Evolutionary conservation across 2,113 vertebrate species (phyloP).

Genomic region (Lampris megalopsis): DNA sequence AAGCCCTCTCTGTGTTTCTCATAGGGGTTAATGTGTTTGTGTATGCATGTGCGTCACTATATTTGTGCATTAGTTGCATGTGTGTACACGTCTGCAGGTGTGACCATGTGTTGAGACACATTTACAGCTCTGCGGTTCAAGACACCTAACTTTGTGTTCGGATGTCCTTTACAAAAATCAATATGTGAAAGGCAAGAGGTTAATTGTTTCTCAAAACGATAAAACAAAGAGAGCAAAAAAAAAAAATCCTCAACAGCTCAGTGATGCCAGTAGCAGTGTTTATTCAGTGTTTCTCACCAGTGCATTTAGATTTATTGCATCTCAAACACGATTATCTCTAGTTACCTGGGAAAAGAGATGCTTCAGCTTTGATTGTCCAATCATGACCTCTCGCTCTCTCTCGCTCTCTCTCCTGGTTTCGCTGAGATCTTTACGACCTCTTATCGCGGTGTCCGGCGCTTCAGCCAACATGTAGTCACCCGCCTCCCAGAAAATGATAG

Average conservation of each 20-base stretch:
- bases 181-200: conserved; percentile 32
- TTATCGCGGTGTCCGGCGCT: conserved; percentile 83
- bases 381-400: conserved; percentile 85
- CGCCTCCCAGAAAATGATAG: conserved; percentile 83
- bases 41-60: not conserved
- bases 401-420: conserved; percentile 80
- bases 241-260: conserved; percentile 7
- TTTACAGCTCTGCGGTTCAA: conserved; percentile 1
- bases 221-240: conserved; percentile 15
- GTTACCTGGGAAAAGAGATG: conserved; percentile 82
- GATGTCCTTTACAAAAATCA: conserved; percentile 39
- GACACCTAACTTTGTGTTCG: conserved; percentile 19
- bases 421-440: conserved; percentile 87
- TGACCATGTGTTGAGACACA: not conserved
- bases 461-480: conserved; percentile 87
- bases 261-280: conserved; percentile 53
- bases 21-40: not conserved
- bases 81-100: not conserved
- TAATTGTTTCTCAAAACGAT: conserved; percentile 35
- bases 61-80: not conserved
- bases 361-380: conserved; percentile 77
- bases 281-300: conserved; percentile 39
- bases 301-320: conserved; percentile 52
- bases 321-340: conserved; percentile 83
- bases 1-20: not conserved